Evolutionary conservation across 2,888 invertebrate genomes (phyloP).

Genomic region (Pollenia amentaria): DNA sequence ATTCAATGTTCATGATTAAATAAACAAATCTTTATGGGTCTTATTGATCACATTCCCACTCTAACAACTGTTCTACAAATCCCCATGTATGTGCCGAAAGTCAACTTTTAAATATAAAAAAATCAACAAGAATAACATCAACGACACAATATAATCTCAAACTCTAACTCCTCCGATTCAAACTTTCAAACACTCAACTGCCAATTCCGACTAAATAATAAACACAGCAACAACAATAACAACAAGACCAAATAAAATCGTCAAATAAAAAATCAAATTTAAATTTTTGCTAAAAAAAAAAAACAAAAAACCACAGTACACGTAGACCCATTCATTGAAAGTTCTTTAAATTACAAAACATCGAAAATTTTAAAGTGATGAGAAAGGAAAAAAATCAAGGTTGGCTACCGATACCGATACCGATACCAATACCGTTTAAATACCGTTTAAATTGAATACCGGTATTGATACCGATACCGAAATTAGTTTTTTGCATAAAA

Average conservation of each 20-base stretch:
- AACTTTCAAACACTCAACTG: constrained; percentile 32
- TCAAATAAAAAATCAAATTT: background rate
- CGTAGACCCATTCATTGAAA: background rate
- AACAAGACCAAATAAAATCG: background rate
- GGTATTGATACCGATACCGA: too few relatives aligned
- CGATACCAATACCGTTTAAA: too few relatives aligned
- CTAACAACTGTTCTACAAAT: constrained; percentile 8
- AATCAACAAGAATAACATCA: background rate
- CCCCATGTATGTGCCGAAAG: constrained; percentile 16
- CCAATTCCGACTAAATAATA: constrained; percentile 30
- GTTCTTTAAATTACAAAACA: background rate
- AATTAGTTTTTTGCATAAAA: too few relatives aligned
- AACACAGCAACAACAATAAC: background rate
- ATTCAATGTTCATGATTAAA: constrained; percentile 62
- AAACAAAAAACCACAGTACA: background rate
- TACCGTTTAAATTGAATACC: too few relatives aligned
- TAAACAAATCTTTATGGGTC: constrained; percentile 61
- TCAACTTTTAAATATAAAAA: constrained; percentile 21
- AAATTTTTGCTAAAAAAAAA: constrained; percentile 43
- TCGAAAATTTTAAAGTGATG: background rate
- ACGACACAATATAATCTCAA: constrained; percentile 36
- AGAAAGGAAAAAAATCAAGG: background rate
- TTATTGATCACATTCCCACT: constrained; percentile 1
- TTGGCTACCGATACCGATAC: too few relatives aligned
- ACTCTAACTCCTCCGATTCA: constrained; percentile 14